phyloP scores from a whole-genome alignment of 92 coral and sea anemone genomes.

The Palythoa caribaeorum region DNA sequence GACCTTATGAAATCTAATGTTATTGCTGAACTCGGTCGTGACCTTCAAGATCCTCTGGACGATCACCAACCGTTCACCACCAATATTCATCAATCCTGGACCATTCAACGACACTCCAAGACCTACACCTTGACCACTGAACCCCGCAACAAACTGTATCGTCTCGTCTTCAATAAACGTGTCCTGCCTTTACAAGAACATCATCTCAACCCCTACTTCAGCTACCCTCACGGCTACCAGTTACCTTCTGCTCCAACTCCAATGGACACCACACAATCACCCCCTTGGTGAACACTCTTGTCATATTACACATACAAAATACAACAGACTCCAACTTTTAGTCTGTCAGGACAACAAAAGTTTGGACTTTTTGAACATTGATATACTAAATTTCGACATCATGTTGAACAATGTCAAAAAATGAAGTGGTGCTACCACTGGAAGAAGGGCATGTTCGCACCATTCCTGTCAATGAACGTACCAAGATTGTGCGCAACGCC shows the following conservation, averaged over 20 bases:
- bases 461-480: no score
- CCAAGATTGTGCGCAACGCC: no score
- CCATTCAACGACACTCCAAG: slow-evolving; percentile 10
- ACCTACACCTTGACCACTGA: slow-evolving; percentile 20
- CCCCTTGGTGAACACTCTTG: not conserved
- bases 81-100: not conserved
- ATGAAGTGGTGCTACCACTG: no score
- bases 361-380: no score
- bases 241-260: not conserved
- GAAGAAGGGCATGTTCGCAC: no score
- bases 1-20: slow-evolving; percentile 5
- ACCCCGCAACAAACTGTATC: slow-evolving; percentile 13
- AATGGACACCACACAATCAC: not conserved
- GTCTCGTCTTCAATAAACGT: slow-evolving; percentile 40
- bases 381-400: no score
- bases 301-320: no score
- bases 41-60: not conserved
- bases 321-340: no score
- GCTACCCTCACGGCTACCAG: slow-evolving; percentile 15
- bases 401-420: no score
- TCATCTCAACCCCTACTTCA: not conserved
- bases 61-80: not conserved
- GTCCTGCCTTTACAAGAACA: not conserved
- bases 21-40: not conserved
- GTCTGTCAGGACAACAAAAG: no score